Evolutionary conservation across 2,113 vertebrate species (phyloP), one percentile per base, ranked within the genome.

Genomic region (Garra rufa): DNA sequence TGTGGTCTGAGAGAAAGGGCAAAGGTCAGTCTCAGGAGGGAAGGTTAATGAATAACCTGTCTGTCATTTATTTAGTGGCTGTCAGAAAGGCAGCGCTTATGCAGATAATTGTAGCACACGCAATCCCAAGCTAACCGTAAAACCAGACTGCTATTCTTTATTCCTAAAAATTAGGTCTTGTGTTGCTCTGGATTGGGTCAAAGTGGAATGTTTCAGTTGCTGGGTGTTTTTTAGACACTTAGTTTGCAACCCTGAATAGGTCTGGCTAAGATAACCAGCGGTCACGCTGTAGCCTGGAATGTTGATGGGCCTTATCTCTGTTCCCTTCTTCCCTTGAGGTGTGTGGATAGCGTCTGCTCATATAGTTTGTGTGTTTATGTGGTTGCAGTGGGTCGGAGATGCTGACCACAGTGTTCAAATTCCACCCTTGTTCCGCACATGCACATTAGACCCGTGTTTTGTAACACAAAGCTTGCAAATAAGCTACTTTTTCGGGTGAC

Each of bases 271-370:
- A 86, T 78, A 84, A 65, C 77, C 15, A 71, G 65, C 69, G 10
- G 69, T 84, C 85, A 76, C 26, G 15, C 52, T 77, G 82, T 59
- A 65, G 41, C 24, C 76, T 87, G 88, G 88, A 89, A 89, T 89
- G 88, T 87, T 87, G 86, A 87, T 89, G 86, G 85, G 69, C 13
- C 86, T 89, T 89, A 89, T 89, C 88, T 85, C 34, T 70, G 65
- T 85, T 80, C 82, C 86, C 82, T 76, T 81, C 70, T 81, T 74
- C 78, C 84, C 84, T 74, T 48, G 76, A 80, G 71, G 79, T 75
- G 48, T 78, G 74, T 86, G 65, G 76, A 76, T 81, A 48, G 59
- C 81, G 65, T 85, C 63, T 76, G 78, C 50, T 44, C 63, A 30
- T 81, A 43, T 69, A n/a, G 52, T 57, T n/a, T 57, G 38, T 81